phyloP scores from a whole-genome alignment of 2,888 invertebrate species.

The Arge pagana region DNA sequence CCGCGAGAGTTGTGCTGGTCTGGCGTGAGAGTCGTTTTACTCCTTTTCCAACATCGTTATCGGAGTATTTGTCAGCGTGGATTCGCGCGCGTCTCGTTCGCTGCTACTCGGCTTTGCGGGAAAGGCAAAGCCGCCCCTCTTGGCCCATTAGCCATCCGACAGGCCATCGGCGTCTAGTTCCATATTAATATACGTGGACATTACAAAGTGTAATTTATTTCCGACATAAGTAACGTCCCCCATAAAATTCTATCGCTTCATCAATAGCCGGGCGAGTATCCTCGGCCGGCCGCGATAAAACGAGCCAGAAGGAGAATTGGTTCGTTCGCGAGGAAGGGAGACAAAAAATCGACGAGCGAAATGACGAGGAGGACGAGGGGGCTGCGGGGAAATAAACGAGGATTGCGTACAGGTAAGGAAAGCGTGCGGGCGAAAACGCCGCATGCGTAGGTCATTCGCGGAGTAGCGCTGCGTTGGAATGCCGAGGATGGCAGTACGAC shows the following conservation, averaged over 20 bases:
- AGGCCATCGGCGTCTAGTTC: constrained; percentile 11
- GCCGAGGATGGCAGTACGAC: constrained; percentile 23
- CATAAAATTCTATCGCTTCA: constrained; percentile 22
- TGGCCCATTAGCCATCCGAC: neutral
- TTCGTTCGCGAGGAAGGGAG: neutral
- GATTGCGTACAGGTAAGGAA: neutral
- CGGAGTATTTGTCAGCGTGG: too few relatives aligned
- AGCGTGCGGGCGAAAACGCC: neutral
- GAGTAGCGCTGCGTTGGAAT: too few relatives aligned
- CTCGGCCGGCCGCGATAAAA: neutral
- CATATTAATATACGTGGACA: constrained; percentile 17
- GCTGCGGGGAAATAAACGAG: neutral
- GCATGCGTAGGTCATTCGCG: constrained; percentile 11
- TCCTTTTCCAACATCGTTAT: too few relatives aligned
- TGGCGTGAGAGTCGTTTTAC: too few relatives aligned
- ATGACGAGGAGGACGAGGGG: neutral
- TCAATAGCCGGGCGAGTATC: constrained; percentile 5
- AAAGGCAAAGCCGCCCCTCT: neutral
- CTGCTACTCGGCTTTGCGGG: neutral
- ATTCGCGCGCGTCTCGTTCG: too few relatives aligned
- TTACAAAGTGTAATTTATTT: constrained; percentile 20
- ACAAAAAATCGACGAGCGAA: neutral
- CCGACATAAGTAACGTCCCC: constrained; percentile 14
- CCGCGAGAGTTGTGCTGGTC: neutral
- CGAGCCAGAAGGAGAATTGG: neutral